These are phyloP conservation scores for Ceratotherium simum DNA, from an alignment of 2,113 vertebrate species.

Conservation along the genomic window DNA sequence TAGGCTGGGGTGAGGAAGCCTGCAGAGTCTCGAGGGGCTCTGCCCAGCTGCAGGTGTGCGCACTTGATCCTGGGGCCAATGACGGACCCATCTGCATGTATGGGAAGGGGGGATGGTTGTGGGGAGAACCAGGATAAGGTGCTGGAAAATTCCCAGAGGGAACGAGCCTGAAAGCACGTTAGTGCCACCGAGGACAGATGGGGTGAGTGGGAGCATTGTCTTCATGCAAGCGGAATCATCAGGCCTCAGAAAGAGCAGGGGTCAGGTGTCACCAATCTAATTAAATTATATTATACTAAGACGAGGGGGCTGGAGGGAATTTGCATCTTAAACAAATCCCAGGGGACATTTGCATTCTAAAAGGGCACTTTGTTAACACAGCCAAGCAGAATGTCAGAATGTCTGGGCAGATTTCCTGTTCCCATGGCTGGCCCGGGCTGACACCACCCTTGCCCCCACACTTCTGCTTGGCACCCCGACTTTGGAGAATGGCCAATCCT, in stretches of 20 bases:
- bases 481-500: not conserved
- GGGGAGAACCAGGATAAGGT: not conserved
- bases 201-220: rapidly evolving
- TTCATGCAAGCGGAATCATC: not conserved
- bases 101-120: not conserved
- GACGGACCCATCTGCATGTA: too few species aligned
- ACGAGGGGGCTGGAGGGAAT: not conserved
- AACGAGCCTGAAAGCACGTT: rapidly evolving
- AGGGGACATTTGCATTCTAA: not conserved
- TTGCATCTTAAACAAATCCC: not conserved
- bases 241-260: not conserved
- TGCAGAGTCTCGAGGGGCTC: not conserved
- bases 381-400: too few species aligned
- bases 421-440: not conserved
- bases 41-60: not conserved
- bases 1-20: not conserved
- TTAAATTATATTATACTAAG: not conserved
- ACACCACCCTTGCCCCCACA: too few species aligned
- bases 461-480: not conserved
- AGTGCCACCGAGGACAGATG: not conserved
- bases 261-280: not conserved
- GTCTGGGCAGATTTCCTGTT: not conserved
- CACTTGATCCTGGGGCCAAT: not conserved
- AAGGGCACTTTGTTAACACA: not conserved
- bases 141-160: not conserved